phyloP scores from a whole-genome alignment of 2,113 vertebrate species.

The Crotalus helleri region DNA sequence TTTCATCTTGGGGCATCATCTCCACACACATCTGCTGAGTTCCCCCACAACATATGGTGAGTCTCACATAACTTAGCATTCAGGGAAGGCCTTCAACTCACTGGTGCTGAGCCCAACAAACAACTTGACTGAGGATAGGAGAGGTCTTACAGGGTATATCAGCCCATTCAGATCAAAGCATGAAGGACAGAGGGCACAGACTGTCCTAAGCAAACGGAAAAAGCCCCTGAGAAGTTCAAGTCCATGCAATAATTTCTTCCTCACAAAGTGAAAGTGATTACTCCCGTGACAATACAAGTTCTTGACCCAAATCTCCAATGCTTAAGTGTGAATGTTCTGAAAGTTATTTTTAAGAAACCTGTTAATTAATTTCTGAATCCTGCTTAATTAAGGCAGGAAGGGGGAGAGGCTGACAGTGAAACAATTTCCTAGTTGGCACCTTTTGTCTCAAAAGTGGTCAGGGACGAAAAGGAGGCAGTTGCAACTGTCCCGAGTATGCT shows the following conservation, averaged over 20 bases:
- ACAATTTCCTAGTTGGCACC: not conserved
- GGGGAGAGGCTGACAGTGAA: not conserved
- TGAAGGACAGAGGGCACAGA: not conserved
- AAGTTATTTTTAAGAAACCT: slow-evolving; percentile 17
- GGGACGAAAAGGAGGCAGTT: not conserved
- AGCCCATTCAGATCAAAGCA: not conserved
- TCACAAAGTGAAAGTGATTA: not conserved
- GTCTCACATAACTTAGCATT: not conserved
- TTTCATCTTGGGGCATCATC: not conserved
- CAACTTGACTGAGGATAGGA: not conserved
- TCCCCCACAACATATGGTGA: not conserved
- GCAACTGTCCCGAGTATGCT: not conserved
- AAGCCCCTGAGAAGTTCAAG: not conserved
- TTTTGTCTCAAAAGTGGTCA: not conserved
- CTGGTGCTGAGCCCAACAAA: not conserved
- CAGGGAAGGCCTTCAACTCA: not conserved
- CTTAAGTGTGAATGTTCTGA: slow-evolving; percentile 1
- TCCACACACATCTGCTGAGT: not conserved
- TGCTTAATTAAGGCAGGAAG: slow-evolving; percentile 11
- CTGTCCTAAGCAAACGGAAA: not conserved
- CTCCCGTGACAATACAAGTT: not conserved
- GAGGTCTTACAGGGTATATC: not conserved
- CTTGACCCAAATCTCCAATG: slow-evolving; percentile 7
- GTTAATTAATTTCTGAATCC: slow-evolving; percentile 15
- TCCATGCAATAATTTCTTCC: not conserved